Conservation (phyloP, 2,888 invertebrate genomes). For the Mactromeris polynyma region DNA sequence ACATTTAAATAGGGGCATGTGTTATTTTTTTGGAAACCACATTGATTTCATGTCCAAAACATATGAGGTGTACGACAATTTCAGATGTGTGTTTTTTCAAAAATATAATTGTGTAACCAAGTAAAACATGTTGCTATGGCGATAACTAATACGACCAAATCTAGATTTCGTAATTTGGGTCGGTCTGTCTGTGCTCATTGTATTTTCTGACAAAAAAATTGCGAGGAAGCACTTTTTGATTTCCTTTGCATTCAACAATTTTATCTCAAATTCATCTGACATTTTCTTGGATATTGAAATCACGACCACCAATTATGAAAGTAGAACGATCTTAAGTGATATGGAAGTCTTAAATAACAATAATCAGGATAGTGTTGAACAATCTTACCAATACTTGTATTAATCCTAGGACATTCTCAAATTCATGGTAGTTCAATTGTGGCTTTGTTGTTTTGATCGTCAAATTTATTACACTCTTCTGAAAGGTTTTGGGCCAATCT, state of each 20-base stretch:
- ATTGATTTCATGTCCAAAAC: too few relatives aligned
- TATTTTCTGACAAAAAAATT: too few relatives aligned
- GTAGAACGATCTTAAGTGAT: neutral
- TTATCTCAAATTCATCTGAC: neutral
- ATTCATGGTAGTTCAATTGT: neutral
- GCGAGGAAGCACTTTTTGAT: neutral
- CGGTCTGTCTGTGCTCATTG: too few relatives aligned
- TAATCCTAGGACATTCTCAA: neutral
- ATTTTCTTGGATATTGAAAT: neutral
- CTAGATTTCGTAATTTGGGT: too few relatives aligned
- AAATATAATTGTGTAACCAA: too few relatives aligned
- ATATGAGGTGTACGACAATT: too few relatives aligned
- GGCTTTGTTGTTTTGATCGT: neutral
- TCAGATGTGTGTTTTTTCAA: too few relatives aligned
- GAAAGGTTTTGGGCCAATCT: neutral
- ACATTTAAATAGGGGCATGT: too few relatives aligned
- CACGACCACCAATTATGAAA: neutral
- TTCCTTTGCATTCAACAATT: neutral
- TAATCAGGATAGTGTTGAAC: neutral
- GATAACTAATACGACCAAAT: too few relatives aligned
- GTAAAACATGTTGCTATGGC: too few relatives aligned
- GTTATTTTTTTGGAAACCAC: too few relatives aligned
- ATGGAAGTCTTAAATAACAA: neutral
- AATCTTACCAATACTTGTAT: neutral
- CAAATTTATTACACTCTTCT: neutral